Evolutionary conservation across 2,113 vertebrate genomes (phyloP).

Genomic region (Zosterops borbonicus): DNA sequence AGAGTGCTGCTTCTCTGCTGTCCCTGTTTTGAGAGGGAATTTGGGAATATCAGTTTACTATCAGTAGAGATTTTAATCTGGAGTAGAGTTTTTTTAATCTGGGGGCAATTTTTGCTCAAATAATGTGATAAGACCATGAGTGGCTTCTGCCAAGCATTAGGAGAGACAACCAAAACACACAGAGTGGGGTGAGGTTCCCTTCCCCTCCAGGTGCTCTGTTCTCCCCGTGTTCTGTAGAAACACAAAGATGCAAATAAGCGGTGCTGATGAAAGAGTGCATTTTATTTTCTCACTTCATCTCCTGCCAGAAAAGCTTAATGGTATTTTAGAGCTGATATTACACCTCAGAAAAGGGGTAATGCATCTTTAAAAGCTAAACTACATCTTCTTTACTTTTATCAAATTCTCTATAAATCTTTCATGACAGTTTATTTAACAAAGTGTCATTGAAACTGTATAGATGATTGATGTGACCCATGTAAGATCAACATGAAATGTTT

Average conservation of each 20-base stretch:
- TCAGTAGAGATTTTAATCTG: not conserved
- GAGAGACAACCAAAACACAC: not conserved
- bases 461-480: conserved; percentile 82
- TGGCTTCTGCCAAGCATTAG: not conserved
- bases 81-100: not conserved
- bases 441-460: conserved; percentile 82
- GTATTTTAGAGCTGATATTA: conserved; percentile 75
- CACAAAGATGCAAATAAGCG: conserved; percentile 51
- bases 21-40: not conserved
- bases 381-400: conserved; percentile 84
- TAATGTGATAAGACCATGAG: not conserved
- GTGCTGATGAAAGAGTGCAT: conserved; percentile 8
- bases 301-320: conserved; percentile 68
- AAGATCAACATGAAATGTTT: conserved; percentile 85
- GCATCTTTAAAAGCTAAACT: conserved; percentile 80
- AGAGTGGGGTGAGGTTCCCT: not conserved
- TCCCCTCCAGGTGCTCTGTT: not conserved
- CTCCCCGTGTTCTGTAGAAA: not conserved
- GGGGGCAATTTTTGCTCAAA: not conserved
- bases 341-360: conserved; percentile 74
- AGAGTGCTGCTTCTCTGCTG: not conserved
- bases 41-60: not conserved
- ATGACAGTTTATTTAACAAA: conserved; percentile 86
- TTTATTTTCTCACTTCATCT: conserved; percentile 64
- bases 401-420: conserved; percentile 87